Evolutionary conservation across 2,797 vertebrate genomes (phyloP).

Genomic region (Antrozous pallidus): DNA sequence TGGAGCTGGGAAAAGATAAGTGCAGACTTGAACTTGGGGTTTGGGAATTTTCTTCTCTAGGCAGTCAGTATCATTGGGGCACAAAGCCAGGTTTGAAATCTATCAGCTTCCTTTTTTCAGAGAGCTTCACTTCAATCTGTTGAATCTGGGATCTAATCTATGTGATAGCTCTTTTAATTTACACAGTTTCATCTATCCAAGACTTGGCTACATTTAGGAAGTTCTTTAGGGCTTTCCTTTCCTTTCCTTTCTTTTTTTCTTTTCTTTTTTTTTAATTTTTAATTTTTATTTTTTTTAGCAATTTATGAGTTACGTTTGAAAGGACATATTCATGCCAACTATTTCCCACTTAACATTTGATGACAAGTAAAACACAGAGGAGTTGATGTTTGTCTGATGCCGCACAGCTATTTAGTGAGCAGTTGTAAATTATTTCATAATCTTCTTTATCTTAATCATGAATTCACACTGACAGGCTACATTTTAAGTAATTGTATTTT

Average conservation of each 20-base stretch:
- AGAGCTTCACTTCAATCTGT: background rate
- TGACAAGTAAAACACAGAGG: slow-evolving; percentile 38
- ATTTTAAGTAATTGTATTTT: background rate
- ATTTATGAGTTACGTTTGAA: background rate
- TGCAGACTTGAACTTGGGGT: background rate
- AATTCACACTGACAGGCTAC: background rate
- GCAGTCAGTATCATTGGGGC: background rate
- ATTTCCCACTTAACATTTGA: slow-evolving; percentile 26
- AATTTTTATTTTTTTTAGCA: too few species aligned
- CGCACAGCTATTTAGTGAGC: slow-evolving; percentile 28
- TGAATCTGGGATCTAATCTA: background rate
- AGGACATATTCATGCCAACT: background rate
- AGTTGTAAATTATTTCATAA: slow-evolving; percentile 39
- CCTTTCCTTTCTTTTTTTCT: background rate
- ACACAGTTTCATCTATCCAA: background rate
- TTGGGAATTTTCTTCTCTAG: background rate
- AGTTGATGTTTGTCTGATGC: slow-evolving; percentile 19
- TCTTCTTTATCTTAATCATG: slow-evolving; percentile 35
- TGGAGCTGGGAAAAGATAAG: background rate
- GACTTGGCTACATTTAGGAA: background rate
- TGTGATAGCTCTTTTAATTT: background rate
- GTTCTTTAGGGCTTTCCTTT: background rate
- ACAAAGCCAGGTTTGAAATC: background rate
- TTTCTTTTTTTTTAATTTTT: too few species aligned
- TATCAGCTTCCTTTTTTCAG: background rate